A percentile compares a stretch with the other conserved stretches of the same genome.
Conservation (phyloP, 2,888 invertebrate genomes). For the Copidosoma aretas region DNA sequence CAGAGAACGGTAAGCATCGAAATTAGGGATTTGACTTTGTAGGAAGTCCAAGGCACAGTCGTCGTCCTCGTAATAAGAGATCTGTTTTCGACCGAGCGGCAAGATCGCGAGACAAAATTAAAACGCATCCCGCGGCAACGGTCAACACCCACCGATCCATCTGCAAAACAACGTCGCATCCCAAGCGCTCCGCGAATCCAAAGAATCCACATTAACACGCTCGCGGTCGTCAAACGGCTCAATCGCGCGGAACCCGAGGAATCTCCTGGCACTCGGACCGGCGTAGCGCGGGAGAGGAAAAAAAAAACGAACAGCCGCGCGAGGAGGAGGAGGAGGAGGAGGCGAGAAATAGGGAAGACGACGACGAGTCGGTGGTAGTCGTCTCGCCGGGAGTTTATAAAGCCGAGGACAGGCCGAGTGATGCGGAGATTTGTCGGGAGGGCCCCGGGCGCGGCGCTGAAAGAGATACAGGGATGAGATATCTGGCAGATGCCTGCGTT, state of each 20-base stretch:
- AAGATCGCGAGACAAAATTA: too few species aligned
- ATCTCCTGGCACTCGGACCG: neutral
- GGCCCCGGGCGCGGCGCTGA: neutral
- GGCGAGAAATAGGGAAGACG: neutral
- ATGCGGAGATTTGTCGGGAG: constrained; percentile 49
- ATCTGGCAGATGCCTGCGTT: constrained; percentile 54
- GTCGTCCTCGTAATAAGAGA: too few species aligned
- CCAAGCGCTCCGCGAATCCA: too few species aligned
- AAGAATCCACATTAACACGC: neutral
- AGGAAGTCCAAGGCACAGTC: too few species aligned
- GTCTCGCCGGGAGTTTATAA: constrained; percentile 33
- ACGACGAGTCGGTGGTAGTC: too few species aligned
- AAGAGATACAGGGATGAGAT: constrained; percentile 52
- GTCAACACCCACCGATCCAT: too few species aligned
- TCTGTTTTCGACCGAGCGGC: too few species aligned
- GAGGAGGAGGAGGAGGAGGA: neutral
- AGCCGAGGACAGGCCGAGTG: constrained; percentile 35
- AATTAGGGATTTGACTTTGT: too few species aligned
- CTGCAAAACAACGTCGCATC: too few species aligned
- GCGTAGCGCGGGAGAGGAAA: neutral
- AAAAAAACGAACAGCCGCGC: neutral
- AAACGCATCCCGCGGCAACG: too few species aligned
- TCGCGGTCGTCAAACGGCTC: neutral
- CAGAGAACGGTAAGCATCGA: too few species aligned
- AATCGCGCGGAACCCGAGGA: neutral